These are phyloP conservation scores for Melanostoma mellinum DNA, from an alignment of 2,888 invertebrate species.

Conservation along the genomic window DNA sequence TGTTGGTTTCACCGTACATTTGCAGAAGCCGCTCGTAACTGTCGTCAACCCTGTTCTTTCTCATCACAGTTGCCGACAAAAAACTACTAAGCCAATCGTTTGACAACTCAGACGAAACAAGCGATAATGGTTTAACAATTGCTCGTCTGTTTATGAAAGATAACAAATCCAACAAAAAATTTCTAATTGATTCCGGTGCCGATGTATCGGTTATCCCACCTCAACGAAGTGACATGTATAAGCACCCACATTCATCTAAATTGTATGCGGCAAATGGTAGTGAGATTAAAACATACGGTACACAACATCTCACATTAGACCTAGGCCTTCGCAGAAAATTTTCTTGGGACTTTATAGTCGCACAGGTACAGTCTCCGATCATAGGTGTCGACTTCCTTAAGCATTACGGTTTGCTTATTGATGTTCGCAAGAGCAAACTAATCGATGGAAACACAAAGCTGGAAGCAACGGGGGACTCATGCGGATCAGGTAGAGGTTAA, in stretches of 20 bases:
- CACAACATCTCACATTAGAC: conserved; percentile 9
- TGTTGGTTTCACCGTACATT: conserved; percentile 6
- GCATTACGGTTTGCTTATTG: background rate
- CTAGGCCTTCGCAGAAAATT: conserved; percentile 18
- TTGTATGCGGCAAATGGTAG: conserved; percentile 34
- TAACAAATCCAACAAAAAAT: too few species aligned
- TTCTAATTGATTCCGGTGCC: background rate
- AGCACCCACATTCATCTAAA: conserved; percentile 13
- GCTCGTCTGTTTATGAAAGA: too few species aligned
- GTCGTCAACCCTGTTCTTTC: background rate
- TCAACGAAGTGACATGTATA: conserved; percentile 3
- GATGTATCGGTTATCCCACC: conserved; percentile 18
- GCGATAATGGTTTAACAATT: too few species aligned
- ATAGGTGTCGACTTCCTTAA: background rate
- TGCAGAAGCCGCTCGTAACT: background rate
- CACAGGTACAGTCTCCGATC: background rate
- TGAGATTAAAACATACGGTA: conserved; percentile 32
- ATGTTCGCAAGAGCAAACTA: background rate
- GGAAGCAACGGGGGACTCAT: background rate
- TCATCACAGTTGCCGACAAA: background rate
- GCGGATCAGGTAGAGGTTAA: background rate
- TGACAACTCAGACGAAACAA: background rate
- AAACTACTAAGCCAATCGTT: conserved; percentile 8
- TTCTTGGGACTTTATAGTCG: conserved; percentile 20
- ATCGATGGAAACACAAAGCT: background rate